A percentile compares a stretch with the other conserved stretches of the same genome.
Conservation (phyloP, 2,113 vertebrate species). For the Salvelinus namaycush region DNA sequence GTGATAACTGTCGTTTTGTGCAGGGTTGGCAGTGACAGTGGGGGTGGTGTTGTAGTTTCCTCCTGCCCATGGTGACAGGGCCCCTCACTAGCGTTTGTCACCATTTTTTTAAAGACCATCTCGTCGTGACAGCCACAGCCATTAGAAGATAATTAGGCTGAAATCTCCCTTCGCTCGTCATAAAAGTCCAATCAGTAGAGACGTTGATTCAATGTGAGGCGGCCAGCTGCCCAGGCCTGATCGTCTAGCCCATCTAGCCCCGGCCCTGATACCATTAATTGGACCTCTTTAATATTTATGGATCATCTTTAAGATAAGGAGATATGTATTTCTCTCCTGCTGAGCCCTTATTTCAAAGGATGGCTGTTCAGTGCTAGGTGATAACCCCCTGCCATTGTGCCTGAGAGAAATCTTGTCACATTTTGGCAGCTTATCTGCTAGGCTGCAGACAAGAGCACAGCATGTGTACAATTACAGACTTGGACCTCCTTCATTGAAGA, state of each 20-base stretch:
- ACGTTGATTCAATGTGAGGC: conserved; percentile 11
- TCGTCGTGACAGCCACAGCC: not conserved
- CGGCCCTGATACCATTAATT: conserved; percentile 12
- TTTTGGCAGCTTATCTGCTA: not conserved
- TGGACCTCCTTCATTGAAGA: not conserved
- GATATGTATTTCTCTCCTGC: not conserved
- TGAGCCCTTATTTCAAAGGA: not conserved
- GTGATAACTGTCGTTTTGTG: not conserved
- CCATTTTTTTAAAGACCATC: not conserved
- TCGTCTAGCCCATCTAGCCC: not conserved
- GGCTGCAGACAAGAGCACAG: conserved; percentile 2
- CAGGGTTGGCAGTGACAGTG: not conserved
- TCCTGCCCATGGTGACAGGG: not conserved
- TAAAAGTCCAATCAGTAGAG: not conserved
- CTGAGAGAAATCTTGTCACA: not conserved
- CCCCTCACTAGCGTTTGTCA: not conserved
- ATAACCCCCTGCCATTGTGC: not conserved
- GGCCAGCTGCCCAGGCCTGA: conserved; percentile 14
- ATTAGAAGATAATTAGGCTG: conserved; percentile 14
- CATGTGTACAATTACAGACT: not conserved
- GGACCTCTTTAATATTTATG: conserved; percentile 24
- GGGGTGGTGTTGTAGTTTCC: not conserved
- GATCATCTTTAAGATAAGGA: not conserved
- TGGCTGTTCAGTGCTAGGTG: not conserved
- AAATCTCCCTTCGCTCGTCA: not conserved